Evolutionary conservation across 53 echinoderm and acorn worm genomes (phyloP).

Genomic region (Apostichopus leukothele): DNA sequence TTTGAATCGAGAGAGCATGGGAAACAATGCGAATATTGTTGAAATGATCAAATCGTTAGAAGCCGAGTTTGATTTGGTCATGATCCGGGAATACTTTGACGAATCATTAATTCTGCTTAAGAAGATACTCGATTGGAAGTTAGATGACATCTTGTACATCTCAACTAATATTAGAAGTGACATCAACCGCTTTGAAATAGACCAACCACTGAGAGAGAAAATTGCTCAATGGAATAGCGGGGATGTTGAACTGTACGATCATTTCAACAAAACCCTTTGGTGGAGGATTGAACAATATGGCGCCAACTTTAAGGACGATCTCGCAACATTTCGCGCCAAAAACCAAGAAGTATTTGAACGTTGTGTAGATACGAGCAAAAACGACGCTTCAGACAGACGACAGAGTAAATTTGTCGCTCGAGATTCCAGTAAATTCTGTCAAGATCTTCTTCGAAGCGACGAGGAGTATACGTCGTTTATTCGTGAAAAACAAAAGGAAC

Average conservation of each 20-base stretch:
- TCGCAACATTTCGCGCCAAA: conserved; percentile 29
- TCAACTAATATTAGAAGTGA: conserved; percentile 47
- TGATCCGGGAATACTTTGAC: conserved; percentile 67
- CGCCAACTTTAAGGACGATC: conserved; percentile 43
- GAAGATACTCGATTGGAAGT: conserved; percentile 53
- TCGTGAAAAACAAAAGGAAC: background rate
- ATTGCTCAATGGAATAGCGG: conserved; percentile 57
- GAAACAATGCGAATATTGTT: conserved; percentile 15
- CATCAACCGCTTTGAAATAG: conserved; percentile 22
- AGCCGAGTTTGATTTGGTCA: conserved; percentile 57
- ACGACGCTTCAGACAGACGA: background rate
- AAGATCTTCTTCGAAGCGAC: conserved; percentile 18
- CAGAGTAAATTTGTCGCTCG: background rate
- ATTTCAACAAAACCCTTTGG: conserved; percentile 67
- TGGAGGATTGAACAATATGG: conserved; percentile 57
- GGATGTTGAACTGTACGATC: conserved; percentile 56
- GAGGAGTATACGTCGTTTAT: background rate
- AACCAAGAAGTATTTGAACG: conserved; percentile 20
- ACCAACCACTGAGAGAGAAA: conserved; percentile 18
- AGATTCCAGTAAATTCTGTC: background rate
- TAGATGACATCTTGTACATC: conserved; percentile 62
- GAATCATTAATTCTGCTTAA: conserved; percentile 60
- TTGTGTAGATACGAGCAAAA: conserved; percentile 28
- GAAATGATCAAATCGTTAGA: conserved; percentile 56
- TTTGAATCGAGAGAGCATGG: conserved; percentile 49